Evolutionary conservation across 1,140 invertebrate genomes (phyloP), one percentile per base, ranked within the genome.

Genomic region (Diuraphis noxia): DNA sequence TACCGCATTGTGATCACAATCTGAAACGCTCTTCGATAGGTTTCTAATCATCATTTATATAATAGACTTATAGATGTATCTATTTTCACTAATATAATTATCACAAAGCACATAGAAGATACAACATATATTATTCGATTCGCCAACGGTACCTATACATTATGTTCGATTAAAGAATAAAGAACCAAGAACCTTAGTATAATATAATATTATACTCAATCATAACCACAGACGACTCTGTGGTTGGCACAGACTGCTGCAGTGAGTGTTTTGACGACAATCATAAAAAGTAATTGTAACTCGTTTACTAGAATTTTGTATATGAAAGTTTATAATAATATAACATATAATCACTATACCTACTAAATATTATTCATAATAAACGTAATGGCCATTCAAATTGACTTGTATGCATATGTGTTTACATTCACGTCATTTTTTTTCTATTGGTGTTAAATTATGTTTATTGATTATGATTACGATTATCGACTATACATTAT

Each of bases 381-480:
- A 72, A 72, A 72, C 4, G 30, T 17, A 72, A 72, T n/a, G 17
- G 30, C 56, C 10, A 72, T 72, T 72, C 56, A 72, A 72, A 72
- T n/a, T 72, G n/a, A 72, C 34, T 72, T 72, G 30, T 72, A 72
- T n/a, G n/a, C n/a, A n/a, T n/a, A n/a, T 72, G 30, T 84, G 25
- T 43, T 84, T 84, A 41, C 81, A 43, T 84, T 41, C 81, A 84
- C 40, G 81, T 84, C 30, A n/a, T 17, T 84, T 84, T 17, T 84
- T 84, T 84, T 41, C 81, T 41, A 84, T 43, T 30, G 40, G 30
- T 40, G 79, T 81, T 40, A 81, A 81, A 25, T 40, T 36, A 13
- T 81, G 79, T 40, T 84, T 84, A 84, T 84, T 25, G 81, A 84
- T 84, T 84, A 41, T 40, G 81, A 84, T 84, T 84, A 40, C 34